phyloP scores from a whole-genome alignment of 2,888 invertebrate species.

The Eurytoma adleriae region DNA sequence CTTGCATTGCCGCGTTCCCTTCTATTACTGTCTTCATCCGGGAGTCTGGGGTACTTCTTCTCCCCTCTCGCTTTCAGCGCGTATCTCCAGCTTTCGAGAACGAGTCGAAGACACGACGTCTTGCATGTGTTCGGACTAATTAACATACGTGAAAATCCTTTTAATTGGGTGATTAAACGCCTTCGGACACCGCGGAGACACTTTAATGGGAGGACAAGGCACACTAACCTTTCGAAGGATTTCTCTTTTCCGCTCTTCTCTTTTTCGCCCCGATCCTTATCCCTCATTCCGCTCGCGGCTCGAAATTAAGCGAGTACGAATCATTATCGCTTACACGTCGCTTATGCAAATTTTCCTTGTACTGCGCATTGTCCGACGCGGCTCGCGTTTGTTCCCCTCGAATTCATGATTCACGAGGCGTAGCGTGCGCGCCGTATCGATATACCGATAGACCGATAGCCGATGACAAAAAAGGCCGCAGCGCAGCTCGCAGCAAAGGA shows the following conservation, averaged over 20 bases:
- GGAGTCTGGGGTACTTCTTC: slow-evolving; percentile 1
- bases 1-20: neutral
- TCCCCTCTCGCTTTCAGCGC: neutral
- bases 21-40: neutral
- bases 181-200: slow-evolving; percentile 57
- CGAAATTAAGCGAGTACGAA: slow-evolving; percentile 41
- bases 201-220: slow-evolving; percentile 63
- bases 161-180: slow-evolving; percentile 70
- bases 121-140: slow-evolving; percentile 71
- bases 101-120: slow-evolving; percentile 62
- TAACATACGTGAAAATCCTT: slow-evolving; percentile 71
- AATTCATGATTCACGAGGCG: slow-evolving; percentile 26
- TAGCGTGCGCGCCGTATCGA: neutral
- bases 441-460: too few species aligned
- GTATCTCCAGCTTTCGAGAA: slow-evolving; percentile 22
- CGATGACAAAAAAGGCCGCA: neutral
- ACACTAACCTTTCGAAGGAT: slow-evolving; percentile 41
- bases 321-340: slow-evolving; percentile 51
- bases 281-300: neutral
- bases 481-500: too few species aligned
- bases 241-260: slow-evolving; percentile 53
- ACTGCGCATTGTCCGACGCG: slow-evolving; percentile 36
- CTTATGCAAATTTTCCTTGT: slow-evolving; percentile 51
- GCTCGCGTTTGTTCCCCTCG: slow-evolving; percentile 20
- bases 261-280: slow-evolving; percentile 49